These are phyloP conservation scores for Mythimna pallens DNA, from an alignment of 2,888 invertebrate species.

Conservation along the genomic window DNA sequence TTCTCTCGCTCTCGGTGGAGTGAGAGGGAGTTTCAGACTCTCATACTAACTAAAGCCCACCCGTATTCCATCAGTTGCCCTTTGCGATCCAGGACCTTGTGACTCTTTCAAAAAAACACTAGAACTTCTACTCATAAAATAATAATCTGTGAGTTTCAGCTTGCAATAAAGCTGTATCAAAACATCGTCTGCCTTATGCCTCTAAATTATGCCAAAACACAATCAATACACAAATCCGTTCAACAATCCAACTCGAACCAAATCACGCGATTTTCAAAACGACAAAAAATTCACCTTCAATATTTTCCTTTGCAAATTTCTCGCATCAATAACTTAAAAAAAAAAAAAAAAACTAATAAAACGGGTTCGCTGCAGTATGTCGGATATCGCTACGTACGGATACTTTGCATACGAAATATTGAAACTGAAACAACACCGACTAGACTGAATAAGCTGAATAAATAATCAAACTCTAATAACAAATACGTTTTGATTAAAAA, in stretches of 20 bases:
- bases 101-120: no score
- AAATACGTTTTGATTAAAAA: slow-evolving; percentile 80
- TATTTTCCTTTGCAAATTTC: slow-evolving; percentile 62
- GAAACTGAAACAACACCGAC: slow-evolving; percentile 77
- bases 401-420: slow-evolving; percentile 83
- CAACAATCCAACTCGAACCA: slow-evolving; percentile 5
- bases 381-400: slow-evolving; percentile 70
- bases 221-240: slow-evolving; percentile 36
- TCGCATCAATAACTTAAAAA: slow-evolving; percentile 70
- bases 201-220: slow-evolving; percentile 12
- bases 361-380: slow-evolving; percentile 70
- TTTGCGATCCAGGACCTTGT: no score
- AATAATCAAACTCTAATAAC: slow-evolving; percentile 74
- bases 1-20: no score
- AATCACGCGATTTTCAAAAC: slow-evolving; percentile 51
- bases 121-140: no score
- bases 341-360: slow-evolving; percentile 67
- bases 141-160: no score
- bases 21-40: no score
- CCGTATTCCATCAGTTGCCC: no score
- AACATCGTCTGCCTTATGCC: not conserved
- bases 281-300: slow-evolving; percentile 57
- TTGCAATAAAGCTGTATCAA: not conserved
- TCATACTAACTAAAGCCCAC: no score
- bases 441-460: slow-evolving; percentile 77